Evolutionary conservation across 2,113 vertebrate genomes (phyloP), one percentile per base, ranked within the genome.

Genomic region (Panthera uncia): DNA sequence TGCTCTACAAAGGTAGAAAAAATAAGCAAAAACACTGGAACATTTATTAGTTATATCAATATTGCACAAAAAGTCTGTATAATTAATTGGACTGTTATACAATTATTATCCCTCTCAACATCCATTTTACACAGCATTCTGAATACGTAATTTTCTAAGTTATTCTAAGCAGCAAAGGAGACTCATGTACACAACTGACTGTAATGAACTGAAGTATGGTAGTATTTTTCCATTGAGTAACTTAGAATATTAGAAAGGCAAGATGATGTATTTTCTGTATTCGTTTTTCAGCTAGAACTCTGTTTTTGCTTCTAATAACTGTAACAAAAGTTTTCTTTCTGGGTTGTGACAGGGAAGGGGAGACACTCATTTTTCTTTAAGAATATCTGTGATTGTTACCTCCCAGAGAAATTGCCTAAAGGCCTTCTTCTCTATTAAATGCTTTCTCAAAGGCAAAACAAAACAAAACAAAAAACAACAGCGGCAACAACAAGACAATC

Each of bases 361-460:
- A 95, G 76, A 86, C 12, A 91, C n/a, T 91, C 12, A 92, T 96
- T 96, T 98, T 96, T 89, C 89, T 92, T 50, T 83, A 85, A 74
- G 52, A 96, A 84, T 95, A 55, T 94, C 78, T 89, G n/a, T 94
- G 80, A 68, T 93, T 66, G 29, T 98, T 90, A 66, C 90, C 93
- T 71, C 63, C 88, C 92, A 88, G 88, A 96, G 97, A 94, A 96
- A 71, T 78, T 89, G 61, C 96, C 66, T 91, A 61, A 96, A 92
- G 65, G 69, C 73, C 61, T 25, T 95, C 69, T 95, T 97, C 65
- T 95, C 31, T 31, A 89, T 95, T 94, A 92, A 73, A 96, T 78
- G 45, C 25, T 88, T 97, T 94, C 91, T 96, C 36, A 96, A 96
- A 97, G 95, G 93, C 31, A 87, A 76, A 96, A 88, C 89, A 78